Conservation (phyloP, 2,888 invertebrate genomes). For the Melolontha melolontha region DNA sequence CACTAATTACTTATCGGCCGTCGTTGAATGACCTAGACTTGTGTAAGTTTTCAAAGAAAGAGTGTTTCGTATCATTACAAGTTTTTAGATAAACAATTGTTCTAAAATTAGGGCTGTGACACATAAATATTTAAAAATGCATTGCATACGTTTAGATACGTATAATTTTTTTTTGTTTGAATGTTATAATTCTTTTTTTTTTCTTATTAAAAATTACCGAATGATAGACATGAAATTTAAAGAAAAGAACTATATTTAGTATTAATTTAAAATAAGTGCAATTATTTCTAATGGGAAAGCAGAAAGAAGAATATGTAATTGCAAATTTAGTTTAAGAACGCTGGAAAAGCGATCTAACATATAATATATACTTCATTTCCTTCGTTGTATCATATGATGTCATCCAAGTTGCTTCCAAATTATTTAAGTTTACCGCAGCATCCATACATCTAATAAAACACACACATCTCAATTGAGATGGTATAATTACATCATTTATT, state of each 20-base stretch:
- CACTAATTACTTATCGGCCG: too few species aligned
- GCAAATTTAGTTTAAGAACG: not conserved
- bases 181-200: not conserved
- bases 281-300: slow-evolving; percentile 16
- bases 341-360: too few species aligned
- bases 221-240: slow-evolving; percentile 27
- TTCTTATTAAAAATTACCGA: not conserved
- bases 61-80: slow-evolving; percentile 13
- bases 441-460: not conserved
- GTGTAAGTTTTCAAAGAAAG: not conserved
- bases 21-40: too few species aligned
- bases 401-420: slow-evolving; percentile 46
- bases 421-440: not conserved
- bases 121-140: slow-evolving; percentile 1
- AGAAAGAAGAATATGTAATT: not conserved
- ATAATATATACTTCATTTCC: too few species aligned
- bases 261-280: slow-evolving; percentile 34
- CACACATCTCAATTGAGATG: too few species aligned
- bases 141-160: slow-evolving; percentile 8
- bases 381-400: not conserved
- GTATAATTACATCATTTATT: too few species aligned
- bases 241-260: slow-evolving; percentile 6
- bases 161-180: slow-evolving; percentile 7
- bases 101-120: slow-evolving; percentile 36
- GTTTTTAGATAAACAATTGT: slow-evolving; percentile 14